Conservation (phyloP, 1,140 invertebrate species). For the Pogonomyrmex barbatus region DNA sequence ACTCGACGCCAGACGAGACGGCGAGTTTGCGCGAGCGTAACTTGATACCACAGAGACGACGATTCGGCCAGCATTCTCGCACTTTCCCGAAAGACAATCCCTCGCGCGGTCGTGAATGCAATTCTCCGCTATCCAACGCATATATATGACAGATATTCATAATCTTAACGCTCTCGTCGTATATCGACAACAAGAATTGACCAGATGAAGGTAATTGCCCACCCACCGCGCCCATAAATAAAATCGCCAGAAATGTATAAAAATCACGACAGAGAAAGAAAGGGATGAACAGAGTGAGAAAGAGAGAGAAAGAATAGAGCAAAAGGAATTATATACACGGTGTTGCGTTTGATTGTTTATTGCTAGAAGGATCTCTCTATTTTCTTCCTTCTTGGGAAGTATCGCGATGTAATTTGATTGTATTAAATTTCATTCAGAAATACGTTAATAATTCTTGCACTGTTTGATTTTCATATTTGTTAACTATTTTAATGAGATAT, state of each 20-base stretch:
- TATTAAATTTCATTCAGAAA: background rate
- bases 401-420: background rate
- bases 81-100: slow-evolving; percentile 37
- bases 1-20: background rate
- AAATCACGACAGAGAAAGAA: background rate
- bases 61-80: slow-evolving; percentile 59
- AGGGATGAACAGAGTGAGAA: background rate
- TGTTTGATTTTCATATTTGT: no score
- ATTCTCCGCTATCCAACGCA: slow-evolving; percentile 54
- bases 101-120: slow-evolving; percentile 52
- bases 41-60: slow-evolving; percentile 36
- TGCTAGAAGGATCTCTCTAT: background rate
- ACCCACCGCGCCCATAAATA: background rate
- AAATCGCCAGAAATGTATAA: background rate
- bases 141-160: slow-evolving; percentile 72
- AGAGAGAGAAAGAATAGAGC: slow-evolving; percentile 34
- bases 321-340: slow-evolving; percentile 10
- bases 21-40: slow-evolving; percentile 10
- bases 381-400: background rate
- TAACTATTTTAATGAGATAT: no score
- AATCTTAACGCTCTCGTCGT: slow-evolving; percentile 35
- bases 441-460: no score
- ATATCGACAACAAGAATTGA: slow-evolving; percentile 65
- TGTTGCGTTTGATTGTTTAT: slow-evolving; percentile 70
- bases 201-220: slow-evolving; percentile 76